Evolutionary conservation across 2,113 vertebrate genomes (phyloP).

Genomic region (Solea senegalensis): DNA sequence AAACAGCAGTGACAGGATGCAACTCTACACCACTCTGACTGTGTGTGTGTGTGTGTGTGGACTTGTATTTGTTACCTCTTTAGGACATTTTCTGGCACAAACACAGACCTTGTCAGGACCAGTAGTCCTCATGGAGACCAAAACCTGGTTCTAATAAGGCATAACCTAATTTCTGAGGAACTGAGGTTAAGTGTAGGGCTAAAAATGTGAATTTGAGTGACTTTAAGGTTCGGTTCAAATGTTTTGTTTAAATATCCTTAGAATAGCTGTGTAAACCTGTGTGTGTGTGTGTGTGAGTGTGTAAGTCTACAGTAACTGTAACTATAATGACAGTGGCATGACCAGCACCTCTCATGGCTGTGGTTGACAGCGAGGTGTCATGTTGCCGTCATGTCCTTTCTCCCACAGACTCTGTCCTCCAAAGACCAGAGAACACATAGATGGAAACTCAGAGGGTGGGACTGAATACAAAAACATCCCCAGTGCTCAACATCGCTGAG

Average conservation of each 20-base stretch:
- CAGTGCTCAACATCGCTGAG: not conserved
- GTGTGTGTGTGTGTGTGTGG: constrained; percentile 37
- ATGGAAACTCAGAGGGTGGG: not conserved
- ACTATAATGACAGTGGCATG: constrained; percentile 55
- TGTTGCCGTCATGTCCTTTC: constrained; percentile 36
- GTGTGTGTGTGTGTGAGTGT: constrained; percentile 19
- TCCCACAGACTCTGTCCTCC: constrained; percentile 23
- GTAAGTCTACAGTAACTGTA: constrained; percentile 50
- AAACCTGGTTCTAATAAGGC: too few relatives aligned
- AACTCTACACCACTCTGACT: constrained; percentile 66
- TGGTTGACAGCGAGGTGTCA: constrained; percentile 51
- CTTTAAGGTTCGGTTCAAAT: too few relatives aligned
- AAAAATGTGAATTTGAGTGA: too few relatives aligned
- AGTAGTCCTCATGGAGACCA: too few relatives aligned
- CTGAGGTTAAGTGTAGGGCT: too few relatives aligned
- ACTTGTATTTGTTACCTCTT: not conserved
- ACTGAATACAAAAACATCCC: not conserved
- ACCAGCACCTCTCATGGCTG: constrained; percentile 45
- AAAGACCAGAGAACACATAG: not conserved
- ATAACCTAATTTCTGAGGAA: too few relatives aligned
- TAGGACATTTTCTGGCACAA: too few relatives aligned
- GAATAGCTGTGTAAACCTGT: not conserved
- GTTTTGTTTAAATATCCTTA: too few relatives aligned
- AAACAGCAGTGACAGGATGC: constrained; percentile 71
- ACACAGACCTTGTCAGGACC: too few relatives aligned